These are phyloP conservation scores for Hydra vulgaris DNA, from an alignment of 30 jellyfish, hydroid and myxozoan species.

Conservation along the genomic window DNA sequence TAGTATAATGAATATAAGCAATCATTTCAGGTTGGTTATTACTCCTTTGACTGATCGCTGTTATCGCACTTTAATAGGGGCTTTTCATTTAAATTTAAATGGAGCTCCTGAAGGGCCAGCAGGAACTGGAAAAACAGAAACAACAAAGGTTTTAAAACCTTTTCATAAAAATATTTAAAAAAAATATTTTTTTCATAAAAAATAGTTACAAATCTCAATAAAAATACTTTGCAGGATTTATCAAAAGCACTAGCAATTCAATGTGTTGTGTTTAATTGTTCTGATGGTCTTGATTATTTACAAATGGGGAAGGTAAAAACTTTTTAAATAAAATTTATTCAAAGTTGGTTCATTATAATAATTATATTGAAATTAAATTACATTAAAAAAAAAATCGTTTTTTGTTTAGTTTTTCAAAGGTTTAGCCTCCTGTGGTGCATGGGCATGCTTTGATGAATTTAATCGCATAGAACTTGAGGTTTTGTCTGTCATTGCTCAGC, in stretches of 20 bases:
- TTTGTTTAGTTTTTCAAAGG: slow-evolving; percentile 72
- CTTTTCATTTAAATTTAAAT: slow-evolving; percentile 80
- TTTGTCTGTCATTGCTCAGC: slow-evolving; percentile 97
- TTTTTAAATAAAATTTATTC: neutral
- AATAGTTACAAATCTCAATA: neutral
- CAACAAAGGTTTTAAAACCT: slow-evolving; percentile 50
- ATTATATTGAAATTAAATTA: neutral
- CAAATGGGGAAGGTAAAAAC: slow-evolving; percentile 83
- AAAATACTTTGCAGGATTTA: slow-evolving; percentile 39
- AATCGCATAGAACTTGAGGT: slow-evolving; percentile 91
- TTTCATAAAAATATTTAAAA: neutral
- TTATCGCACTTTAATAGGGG: slow-evolving; percentile 92
- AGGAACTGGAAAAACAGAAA: slow-evolving; percentile 95
- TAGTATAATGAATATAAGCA: neutral
- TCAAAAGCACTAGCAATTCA: slow-evolving; percentile 94
- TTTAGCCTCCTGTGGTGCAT: slow-evolving; percentile 95
- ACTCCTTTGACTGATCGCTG: slow-evolving; percentile 98
- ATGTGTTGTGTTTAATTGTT: slow-evolving; percentile 97
- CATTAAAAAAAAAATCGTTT: neutral
- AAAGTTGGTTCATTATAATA: too few relatives aligned
- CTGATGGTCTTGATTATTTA: slow-evolving; percentile 89
- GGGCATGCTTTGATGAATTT: slow-evolving; percentile 98
- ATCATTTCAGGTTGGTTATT: slow-evolving; percentile 45
- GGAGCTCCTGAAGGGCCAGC: slow-evolving; percentile 99
- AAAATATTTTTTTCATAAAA: neutral